These are phyloP conservation scores for Sphaeridia pumilis DNA, from an alignment of 2,888 invertebrate species.

Conservation along the genomic window DNA sequence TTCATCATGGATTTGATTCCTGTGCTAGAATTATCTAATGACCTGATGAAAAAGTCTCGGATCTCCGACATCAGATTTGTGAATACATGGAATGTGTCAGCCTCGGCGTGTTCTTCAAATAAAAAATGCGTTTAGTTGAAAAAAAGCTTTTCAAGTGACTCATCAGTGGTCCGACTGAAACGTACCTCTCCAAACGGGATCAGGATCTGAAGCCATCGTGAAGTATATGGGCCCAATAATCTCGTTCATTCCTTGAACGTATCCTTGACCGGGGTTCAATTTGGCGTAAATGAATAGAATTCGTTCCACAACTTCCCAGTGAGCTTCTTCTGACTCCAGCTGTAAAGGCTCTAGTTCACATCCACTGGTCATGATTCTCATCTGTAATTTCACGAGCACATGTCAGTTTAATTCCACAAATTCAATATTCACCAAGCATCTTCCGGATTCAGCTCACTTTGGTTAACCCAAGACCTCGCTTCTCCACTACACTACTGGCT, in stretches of 20 bases:
- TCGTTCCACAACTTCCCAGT: constrained; percentile 97
- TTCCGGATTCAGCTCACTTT: constrained; percentile 12
- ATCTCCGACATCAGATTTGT: constrained; percentile 97
- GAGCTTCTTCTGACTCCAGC: constrained; percentile 60
- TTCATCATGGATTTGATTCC: constrained; percentile 87
- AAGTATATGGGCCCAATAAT: constrained; percentile 98
- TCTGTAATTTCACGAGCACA: constrained; percentile 3
- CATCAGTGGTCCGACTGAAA: not conserved
- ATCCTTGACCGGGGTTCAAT: constrained; percentile 87
- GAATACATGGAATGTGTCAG: constrained; percentile 96
- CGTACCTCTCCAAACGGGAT: constrained; percentile 63
- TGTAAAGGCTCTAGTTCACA: constrained; percentile 15
- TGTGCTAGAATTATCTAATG: constrained; percentile 80
- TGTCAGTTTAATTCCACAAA: too few relatives aligned
- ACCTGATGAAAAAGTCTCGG: constrained; percentile 91
- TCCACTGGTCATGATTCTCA: constrained; percentile 1
- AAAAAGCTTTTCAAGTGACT: too few relatives aligned
- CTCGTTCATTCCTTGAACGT: constrained; percentile 99
- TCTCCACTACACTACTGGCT: constrained; percentile 74
- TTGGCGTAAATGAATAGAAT: constrained; percentile 96
- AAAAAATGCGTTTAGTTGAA: constrained; percentile 9
- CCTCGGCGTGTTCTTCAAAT: constrained; percentile 72
- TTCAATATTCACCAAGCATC: too few relatives aligned
- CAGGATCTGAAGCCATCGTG: constrained; percentile 83
- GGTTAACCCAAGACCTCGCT: constrained; percentile 67